These are phyloP conservation scores for Sycophila texana DNA, from an alignment of 2,888 invertebrate species.

Conservation along the genomic window DNA sequence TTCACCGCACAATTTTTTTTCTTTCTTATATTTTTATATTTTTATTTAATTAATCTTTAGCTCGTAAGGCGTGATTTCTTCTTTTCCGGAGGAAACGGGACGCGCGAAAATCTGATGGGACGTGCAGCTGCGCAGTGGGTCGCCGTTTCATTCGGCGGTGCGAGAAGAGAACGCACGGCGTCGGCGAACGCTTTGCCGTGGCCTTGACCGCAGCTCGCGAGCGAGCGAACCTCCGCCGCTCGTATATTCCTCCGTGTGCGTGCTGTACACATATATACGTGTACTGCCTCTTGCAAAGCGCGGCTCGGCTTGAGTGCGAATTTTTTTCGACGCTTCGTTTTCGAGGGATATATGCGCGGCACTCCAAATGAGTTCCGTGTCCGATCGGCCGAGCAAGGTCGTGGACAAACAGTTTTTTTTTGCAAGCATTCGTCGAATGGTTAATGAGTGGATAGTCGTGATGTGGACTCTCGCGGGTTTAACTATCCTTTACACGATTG, in stretches of 20 bases:
- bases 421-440: too few species aligned
- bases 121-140: background rate
- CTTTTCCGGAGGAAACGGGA: background rate
- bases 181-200: constrained; percentile 22
- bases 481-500: too few species aligned
- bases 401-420: background rate
- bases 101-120: background rate
- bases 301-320: background rate
- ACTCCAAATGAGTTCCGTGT: constrained; percentile 4
- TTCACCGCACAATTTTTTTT: background rate
- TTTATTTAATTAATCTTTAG: too few species aligned
- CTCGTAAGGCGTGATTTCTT: constrained; percentile 10
- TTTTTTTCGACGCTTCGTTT: too few species aligned
- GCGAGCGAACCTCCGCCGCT: background rate
- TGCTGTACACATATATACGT: background rate
- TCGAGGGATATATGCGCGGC: constrained; percentile 8
- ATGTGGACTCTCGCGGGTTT: background rate
- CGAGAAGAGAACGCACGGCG: background rate
- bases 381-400: background rate
- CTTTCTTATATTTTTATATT: too few species aligned
- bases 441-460: too few species aligned
- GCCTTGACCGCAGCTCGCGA: constrained; percentile 42
- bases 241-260: constrained; percentile 5
- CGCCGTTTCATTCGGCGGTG: too few species aligned
- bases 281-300: background rate